Conservation (phyloP, 2,113 vertebrate species). For the Brachyhypopomus gauderio region DNA sequence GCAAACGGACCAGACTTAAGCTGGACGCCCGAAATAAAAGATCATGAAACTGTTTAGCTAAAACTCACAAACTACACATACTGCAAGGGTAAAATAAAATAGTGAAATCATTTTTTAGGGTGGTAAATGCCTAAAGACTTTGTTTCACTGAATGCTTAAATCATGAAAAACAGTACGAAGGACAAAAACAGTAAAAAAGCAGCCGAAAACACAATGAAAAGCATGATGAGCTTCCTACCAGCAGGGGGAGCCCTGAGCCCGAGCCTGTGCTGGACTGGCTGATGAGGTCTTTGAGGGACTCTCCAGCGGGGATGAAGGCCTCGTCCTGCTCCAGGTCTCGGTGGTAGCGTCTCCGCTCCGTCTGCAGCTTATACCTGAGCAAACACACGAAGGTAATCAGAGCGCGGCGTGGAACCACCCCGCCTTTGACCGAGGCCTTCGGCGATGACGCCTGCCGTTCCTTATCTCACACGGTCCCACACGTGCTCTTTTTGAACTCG, state of each 20-base stretch:
- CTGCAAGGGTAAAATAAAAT: not conserved
- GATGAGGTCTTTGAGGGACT: constrained; percentile 95
- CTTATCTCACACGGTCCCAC: constrained; percentile 7
- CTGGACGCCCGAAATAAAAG: not conserved
- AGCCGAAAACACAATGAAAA: not conserved
- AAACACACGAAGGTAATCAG: constrained; percentile 26
- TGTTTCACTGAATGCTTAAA: not conserved
- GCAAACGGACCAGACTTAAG: no score
- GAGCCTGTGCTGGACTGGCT: constrained; percentile 96
- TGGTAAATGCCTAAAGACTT: not conserved
- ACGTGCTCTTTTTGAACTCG: not conserved
- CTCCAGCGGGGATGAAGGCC: constrained; percentile 90
- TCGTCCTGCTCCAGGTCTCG: constrained; percentile 91
- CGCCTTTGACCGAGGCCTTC: not conserved
- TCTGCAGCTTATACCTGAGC: constrained; percentile 78
- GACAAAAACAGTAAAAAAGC: not conserved
- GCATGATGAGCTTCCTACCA: constrained; percentile 75
- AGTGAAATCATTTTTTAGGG: not conserved
- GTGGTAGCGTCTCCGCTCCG: constrained; percentile 86
- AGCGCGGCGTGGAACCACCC: not conserved
- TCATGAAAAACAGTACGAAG: not conserved
- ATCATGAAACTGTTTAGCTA: not conserved
- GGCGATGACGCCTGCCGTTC: not conserved
- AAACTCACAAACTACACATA: not conserved
- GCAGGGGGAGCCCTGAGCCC: constrained; percentile 91